Evolutionary conservation across 2,113 vertebrate genomes (phyloP), one percentile per base, ranked within the genome.

Genomic region (Rhinoptilus africanus): DNA sequence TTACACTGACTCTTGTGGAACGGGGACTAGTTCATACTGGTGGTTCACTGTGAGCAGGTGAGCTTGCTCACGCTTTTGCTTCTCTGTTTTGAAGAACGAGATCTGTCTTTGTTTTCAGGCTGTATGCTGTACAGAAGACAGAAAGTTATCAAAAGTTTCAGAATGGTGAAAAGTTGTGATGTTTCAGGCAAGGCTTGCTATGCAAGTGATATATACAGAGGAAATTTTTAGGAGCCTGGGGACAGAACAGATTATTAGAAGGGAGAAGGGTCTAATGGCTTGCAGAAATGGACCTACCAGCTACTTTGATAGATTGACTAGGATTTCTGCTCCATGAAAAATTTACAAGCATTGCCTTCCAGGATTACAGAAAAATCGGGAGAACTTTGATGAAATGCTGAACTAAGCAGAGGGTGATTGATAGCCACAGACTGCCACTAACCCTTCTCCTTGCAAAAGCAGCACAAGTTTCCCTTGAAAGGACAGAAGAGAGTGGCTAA

Each of bases 331-430:
- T 80, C 27, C 41, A 37, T 84, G 76, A 91, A 86, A 84, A 74
- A 92, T 94, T 80, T 76, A 77, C 84, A 74, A 50, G 73, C 32
- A 6, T 22, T 69, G 39, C 82, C 63, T 89, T 95, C 41, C 59
- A 50, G 34, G 24, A 81, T 43, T 86, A 39, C 21, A 67, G 72
- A 91, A 87, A 80, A 84, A 77, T 15, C 4, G 8, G 23, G 63
- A 50, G 79, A 85, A 41, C 32, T 77, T 87, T 66, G 88, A 85
- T 86, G 81, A 89, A 97, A 75, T 47, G 66, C 66, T 89, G 87
- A 81, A 71, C 63, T 74, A 87, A 89, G 81, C 72, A 80, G 67
- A 67, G 28, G 8, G 8, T 84, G 81, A 91, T 87, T 62, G 47
- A 87, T 93, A 37, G 24, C n/a, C 9, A 4, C 60, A 63, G 69